A percentile compares a stretch with the other conserved stretches of the same genome.
phyloP scores from a whole-genome alignment of 2,888 invertebrate species.

The Dexiosoma caninum region DNA sequence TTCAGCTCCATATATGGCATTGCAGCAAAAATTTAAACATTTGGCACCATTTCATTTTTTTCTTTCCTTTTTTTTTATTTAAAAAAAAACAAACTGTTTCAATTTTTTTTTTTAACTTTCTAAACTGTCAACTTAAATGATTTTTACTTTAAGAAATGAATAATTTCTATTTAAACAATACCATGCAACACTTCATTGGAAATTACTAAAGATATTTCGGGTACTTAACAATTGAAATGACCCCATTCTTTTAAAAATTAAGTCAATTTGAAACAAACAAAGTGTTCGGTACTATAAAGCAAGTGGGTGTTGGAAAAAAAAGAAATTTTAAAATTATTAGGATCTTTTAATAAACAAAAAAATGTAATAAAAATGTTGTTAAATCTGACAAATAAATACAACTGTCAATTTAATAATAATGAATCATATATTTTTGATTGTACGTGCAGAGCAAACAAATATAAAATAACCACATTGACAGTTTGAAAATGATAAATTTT shows the following conservation, averaged over 20 bases:
- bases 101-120: conserved; percentile 7
- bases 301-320: conserved; percentile 4
- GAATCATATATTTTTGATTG: conserved; percentile 35
- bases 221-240: conserved; percentile 38
- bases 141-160: not conserved
- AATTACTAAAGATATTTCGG: not conserved
- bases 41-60: too few relatives aligned
- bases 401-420: conserved; percentile 15
- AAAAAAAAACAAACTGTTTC: too few relatives aligned
- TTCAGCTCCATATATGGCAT: too few relatives aligned
- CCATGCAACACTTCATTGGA: not conserved
- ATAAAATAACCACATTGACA: conserved; percentile 24
- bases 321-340: not conserved
- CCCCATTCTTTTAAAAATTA: conserved; percentile 32
- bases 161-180: conserved; percentile 7
- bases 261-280: conserved; percentile 14
- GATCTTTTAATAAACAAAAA: not conserved
- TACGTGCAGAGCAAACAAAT: conserved; percentile 32
- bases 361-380: not conserved
- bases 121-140: not conserved
- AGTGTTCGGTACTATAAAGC: not conserved
- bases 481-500: conserved; percentile 30
- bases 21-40: too few relatives aligned
- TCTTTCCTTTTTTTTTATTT: too few relatives aligned
- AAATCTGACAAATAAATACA: not conserved